phyloP scores from a whole-genome alignment of 2,797 vertebrate species.

The Sebastes oblongus region DNA sequence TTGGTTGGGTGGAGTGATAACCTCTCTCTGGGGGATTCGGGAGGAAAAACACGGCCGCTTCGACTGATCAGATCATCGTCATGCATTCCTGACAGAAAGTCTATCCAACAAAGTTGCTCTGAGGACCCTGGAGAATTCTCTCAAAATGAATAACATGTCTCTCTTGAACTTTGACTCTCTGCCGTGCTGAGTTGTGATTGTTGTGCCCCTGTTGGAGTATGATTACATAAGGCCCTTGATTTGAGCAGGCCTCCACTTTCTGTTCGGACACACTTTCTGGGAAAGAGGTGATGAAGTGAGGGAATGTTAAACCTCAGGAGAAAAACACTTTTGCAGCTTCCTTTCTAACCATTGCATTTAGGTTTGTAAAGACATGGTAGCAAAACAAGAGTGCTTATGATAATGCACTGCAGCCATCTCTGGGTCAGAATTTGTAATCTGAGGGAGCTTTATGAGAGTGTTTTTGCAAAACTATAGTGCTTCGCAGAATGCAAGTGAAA shows the following conservation, averaged over 20 bases:
- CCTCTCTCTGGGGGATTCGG: slow-evolving; percentile 27
- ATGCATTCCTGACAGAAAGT: slow-evolving; percentile 25
- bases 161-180: slow-evolving; percentile 74
- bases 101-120: slow-evolving; percentile 27
- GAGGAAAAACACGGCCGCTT: slow-evolving; percentile 34
- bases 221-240: slow-evolving; percentile 74
- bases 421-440: slow-evolving; percentile 10
- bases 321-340: slow-evolving; percentile 28
- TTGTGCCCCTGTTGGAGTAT: slow-evolving; percentile 70
- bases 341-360: slow-evolving; percentile 15
- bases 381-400: slow-evolving; percentile 29
- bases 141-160: slow-evolving; percentile 72
- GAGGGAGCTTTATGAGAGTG: slow-evolving; percentile 21
- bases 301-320: slow-evolving; percentile 46
- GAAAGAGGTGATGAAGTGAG: slow-evolving; percentile 47
- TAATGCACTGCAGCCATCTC: slow-evolving; percentile 12
- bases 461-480: slow-evolving; percentile 8
- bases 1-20: slow-evolving; percentile 23
- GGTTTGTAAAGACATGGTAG: slow-evolving; percentile 29
- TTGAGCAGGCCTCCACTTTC: slow-evolving; percentile 60
- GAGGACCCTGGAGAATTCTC: slow-evolving; percentile 57
- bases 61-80: slow-evolving; percentile 31
- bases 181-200: slow-evolving; percentile 63
- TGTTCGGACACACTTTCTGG: slow-evolving; percentile 42
- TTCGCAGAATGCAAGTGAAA: slow-evolving; percentile 16